Conservation (phyloP, 2,113 vertebrate species). For the Lepus europaeus region DNA sequence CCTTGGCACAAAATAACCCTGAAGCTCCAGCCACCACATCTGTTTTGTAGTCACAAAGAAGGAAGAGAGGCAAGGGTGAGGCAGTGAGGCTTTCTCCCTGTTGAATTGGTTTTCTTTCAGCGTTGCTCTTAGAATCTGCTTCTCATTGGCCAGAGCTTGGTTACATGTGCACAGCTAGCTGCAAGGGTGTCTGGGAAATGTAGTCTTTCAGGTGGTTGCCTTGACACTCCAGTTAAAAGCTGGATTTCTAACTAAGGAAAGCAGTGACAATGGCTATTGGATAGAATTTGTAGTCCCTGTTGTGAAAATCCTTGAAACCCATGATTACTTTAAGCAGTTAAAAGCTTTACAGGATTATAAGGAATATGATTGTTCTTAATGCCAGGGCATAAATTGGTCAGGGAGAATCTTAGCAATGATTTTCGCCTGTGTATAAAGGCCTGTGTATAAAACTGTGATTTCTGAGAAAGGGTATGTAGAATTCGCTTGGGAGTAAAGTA, state of each 20-base stretch:
- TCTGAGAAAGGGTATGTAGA: neutral
- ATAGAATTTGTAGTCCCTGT: neutral
- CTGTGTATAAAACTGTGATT: neutral
- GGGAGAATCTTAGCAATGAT: neutral
- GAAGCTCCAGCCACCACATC: neutral
- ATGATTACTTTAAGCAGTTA: neutral
- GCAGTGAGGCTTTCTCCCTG: neutral
- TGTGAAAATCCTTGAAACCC: neutral
- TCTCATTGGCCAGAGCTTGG: neutral
- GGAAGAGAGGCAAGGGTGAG: neutral
- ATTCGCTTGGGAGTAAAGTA: neutral
- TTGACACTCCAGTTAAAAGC: neutral
- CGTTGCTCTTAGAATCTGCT: conserved; percentile 13
- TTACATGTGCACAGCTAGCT: neutral
- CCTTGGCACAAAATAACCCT: neutral
- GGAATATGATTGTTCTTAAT: neutral
- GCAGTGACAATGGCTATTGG: neutral
- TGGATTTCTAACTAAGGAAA: neutral
- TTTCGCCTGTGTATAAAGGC: neutral
- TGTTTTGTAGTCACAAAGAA: conserved; percentile 14
- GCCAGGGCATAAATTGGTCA: neutral
- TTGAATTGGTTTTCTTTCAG: neutral
- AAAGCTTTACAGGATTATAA: neutral
- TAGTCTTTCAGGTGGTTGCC: neutral
- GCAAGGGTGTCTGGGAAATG: neutral